Conservation (phyloP, 2,888 invertebrate species). For the Lordiphosa andalusiaca region DNA sequence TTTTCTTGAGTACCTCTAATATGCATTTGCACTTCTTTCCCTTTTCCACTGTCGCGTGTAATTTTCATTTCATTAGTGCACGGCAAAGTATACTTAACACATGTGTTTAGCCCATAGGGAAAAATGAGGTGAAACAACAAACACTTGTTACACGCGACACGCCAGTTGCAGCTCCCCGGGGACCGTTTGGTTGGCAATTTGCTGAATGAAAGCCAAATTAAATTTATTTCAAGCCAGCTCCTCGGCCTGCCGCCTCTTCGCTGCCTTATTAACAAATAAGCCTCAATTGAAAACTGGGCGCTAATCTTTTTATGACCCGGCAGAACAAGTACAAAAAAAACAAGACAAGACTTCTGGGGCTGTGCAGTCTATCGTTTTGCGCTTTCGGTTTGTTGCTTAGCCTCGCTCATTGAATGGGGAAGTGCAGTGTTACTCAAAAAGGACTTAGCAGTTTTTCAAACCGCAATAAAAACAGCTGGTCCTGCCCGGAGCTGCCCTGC, state of each 20-base stretch:
- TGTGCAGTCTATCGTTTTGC: slow-evolving; percentile 17
- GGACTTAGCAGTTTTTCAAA: slow-evolving; percentile 10
- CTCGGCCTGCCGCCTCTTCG: slow-evolving; percentile 23
- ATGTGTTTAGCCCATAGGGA: not conserved
- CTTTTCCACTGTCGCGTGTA: slow-evolving; percentile 27
- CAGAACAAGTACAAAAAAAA: not conserved
- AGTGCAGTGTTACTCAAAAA: slow-evolving; percentile 12
- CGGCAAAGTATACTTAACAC: slow-evolving; percentile 28
- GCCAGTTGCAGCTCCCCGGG: slow-evolving; percentile 45
- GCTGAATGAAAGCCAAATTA: slow-evolving; percentile 46
- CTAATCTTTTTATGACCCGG: slow-evolving; percentile 45
- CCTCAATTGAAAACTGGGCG: slow-evolving; percentile 51
- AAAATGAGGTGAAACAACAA: slow-evolving; percentile 21
- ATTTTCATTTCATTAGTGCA: slow-evolving; percentile 62
- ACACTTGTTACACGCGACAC: slow-evolving; percentile 58
- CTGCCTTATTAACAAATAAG: slow-evolving; percentile 7
- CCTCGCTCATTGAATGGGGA: slow-evolving; percentile 5
- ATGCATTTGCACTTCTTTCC: not conserved
- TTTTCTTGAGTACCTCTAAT: not conserved
- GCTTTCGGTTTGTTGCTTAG: slow-evolving; percentile 9
- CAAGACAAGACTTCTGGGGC: too few species aligned
- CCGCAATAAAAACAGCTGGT: slow-evolving; percentile 14
- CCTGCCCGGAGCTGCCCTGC: slow-evolving; percentile 10
- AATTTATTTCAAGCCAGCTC: slow-evolving; percentile 27
- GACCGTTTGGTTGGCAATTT: slow-evolving; percentile 59